Evolutionary conservation across 2,797 vertebrate species (phyloP).

Genomic region (Garrulus glandarius): DNA sequence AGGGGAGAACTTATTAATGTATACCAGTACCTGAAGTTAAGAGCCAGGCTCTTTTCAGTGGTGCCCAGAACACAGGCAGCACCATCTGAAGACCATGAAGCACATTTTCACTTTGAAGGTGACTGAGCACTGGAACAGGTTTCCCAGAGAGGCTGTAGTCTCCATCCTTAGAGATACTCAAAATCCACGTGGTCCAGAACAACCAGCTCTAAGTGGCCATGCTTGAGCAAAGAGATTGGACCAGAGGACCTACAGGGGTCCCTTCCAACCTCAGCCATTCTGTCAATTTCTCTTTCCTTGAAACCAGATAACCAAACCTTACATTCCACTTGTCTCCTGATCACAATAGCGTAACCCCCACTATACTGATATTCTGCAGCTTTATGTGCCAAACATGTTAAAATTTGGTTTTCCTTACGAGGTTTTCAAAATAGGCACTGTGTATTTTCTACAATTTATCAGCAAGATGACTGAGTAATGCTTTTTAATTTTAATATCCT

Average conservation of each 20-base stretch:
- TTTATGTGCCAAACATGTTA: neutral
- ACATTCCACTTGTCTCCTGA: neutral
- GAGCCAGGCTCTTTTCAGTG: neutral
- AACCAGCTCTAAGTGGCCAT: neutral
- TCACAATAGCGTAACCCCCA: neutral
- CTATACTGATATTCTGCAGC: neutral
- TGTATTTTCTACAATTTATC: neutral
- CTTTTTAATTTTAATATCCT: neutral
- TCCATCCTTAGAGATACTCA: neutral
- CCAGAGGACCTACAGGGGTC: neutral
- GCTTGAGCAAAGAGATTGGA: neutral
- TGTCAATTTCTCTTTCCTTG: neutral
- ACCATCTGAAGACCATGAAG: neutral
- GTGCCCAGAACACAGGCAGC: neutral
- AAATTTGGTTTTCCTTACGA: neutral
- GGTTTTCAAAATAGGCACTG: neutral
- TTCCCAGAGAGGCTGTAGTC: neutral
- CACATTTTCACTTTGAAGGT: neutral
- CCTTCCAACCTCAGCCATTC: neutral
- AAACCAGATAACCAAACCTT: neutral
- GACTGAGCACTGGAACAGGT: neutral
- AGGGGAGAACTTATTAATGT: neutral
- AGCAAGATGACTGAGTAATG: neutral
- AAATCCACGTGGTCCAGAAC: neutral
- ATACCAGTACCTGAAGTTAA: neutral